phyloP scores from a whole-genome alignment of 2,888 invertebrate genomes.

The Nemapogon koenigi region DNA sequence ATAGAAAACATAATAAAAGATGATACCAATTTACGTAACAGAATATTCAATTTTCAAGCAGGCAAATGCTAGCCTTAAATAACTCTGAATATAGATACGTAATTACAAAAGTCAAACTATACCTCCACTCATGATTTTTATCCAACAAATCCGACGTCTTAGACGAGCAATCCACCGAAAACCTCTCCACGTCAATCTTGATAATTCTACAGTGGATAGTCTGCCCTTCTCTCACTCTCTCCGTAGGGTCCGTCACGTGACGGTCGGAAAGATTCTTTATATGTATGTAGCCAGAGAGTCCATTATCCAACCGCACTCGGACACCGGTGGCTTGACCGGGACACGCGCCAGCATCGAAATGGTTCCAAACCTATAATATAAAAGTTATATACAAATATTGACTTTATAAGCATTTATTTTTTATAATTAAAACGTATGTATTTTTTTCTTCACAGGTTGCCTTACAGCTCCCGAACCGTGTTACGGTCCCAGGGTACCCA shows the following conservation, averaged over 20 bases:
- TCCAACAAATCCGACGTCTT: conserved; percentile 92
- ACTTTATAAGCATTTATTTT: no score
- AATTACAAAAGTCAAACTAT: conserved; percentile 9
- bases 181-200: conserved; percentile 96
- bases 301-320: conserved; percentile 88
- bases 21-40: no score
- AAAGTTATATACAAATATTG: not conserved
- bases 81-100: no score
- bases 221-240: conserved; percentile 85
- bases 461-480: no score
- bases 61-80: no score
- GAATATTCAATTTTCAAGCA: no score
- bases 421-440: no score
- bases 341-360: conserved; percentile 95
- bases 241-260: conserved; percentile 91
- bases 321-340: conserved; percentile 96
- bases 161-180: conserved; percentile 92
- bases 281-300: conserved; percentile 90
- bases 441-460: no score
- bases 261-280: conserved; percentile 94
- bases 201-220: conserved; percentile 87
- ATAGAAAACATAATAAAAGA: no score
- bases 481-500: no score
- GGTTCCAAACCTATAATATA: conserved; percentile 83
- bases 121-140: conserved; percentile 89